Evolutionary conservation across 2,888 invertebrate genomes (phyloP), one percentile per base, ranked within the genome.

Genomic region (Halictus quadricinctus): DNA sequence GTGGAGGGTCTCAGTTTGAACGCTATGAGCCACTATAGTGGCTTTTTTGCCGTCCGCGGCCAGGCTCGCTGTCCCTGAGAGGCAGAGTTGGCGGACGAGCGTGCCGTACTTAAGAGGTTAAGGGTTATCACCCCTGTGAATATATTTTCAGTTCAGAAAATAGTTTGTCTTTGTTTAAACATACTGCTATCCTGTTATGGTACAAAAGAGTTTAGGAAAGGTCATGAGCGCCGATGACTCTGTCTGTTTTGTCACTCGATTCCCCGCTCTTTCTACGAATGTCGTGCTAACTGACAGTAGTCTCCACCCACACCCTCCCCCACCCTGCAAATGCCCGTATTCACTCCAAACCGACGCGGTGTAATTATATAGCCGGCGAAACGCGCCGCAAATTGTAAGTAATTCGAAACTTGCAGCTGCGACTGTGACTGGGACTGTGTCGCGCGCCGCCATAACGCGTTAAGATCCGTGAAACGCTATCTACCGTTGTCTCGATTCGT

Each of bases 391-490:
- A 66, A 66, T 66, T 36, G 21, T 72, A n/a, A 54, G 79, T 80
- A 80, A 80, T 72, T 58, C 29, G 79, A 82, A 60, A 75, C 80
- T 70, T 64, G 77, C 58, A 64, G 73, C 78, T 64, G 46, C 72
- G 78, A 83, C 48, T 54, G n/a, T 54, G 54, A 54, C 54, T 54
- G n/a, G 21, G 54, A n/a, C 10, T 10, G 54, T 54, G 36, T 2
- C 36, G 54, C 54, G 36, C 54, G 54, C 21, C n/a, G 54, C 54
- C 54, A 54, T 54, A 54, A 54, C 54, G 54, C 46, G 74, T 54
- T 58, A 43, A 66, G 76, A 85, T 80, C 80, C 77, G 50, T 46
- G 80, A 84, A 84, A 84, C 46, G 80, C 77, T 84, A 84, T 54
- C 54, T 84, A 78, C 84, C 72, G 15, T 54, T 8, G 66, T 69